These are phyloP conservation scores for Ernsta delagoae DNA, from an alignment of 2,888 invertebrate genomes.

Conservation along the genomic window DNA sequence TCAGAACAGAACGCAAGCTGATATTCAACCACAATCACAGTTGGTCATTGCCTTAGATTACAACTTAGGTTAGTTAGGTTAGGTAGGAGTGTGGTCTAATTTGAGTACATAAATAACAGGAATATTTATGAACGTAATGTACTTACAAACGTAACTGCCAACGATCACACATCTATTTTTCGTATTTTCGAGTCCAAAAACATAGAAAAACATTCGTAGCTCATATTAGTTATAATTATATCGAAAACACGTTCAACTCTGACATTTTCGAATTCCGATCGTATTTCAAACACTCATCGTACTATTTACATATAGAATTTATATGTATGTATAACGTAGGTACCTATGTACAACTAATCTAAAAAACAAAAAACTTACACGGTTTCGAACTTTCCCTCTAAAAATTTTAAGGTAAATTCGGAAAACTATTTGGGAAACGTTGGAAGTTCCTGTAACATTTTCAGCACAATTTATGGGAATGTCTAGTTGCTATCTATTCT, in stretches of 20 bases:
- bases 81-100: too few species aligned
- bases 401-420: neutral
- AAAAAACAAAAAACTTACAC: neutral
- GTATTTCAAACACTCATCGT: too few species aligned
- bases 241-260: neutral
- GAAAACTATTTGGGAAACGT: neutral
- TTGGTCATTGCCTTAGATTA: too few species aligned
- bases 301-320: neutral
- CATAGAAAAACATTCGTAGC: too few species aligned
- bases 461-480: neutral
- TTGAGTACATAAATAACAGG: too few species aligned
- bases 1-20: too few species aligned
- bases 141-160: too few species aligned
- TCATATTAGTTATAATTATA: neutral
- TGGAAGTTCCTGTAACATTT: neutral
- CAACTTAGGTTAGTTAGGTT: too few species aligned
- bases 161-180: too few species aligned
- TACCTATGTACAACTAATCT: neutral
- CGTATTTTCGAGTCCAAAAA: too few species aligned
- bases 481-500: slow-evolving; percentile 6
- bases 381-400: neutral
- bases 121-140: too few species aligned
- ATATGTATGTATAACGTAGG: neutral
- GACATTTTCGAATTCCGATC: neutral
- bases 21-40: too few species aligned